Base-by-base conservation (phyloP, 1,140 invertebrate species). In the Oryctes rhinoceros region DNA sequence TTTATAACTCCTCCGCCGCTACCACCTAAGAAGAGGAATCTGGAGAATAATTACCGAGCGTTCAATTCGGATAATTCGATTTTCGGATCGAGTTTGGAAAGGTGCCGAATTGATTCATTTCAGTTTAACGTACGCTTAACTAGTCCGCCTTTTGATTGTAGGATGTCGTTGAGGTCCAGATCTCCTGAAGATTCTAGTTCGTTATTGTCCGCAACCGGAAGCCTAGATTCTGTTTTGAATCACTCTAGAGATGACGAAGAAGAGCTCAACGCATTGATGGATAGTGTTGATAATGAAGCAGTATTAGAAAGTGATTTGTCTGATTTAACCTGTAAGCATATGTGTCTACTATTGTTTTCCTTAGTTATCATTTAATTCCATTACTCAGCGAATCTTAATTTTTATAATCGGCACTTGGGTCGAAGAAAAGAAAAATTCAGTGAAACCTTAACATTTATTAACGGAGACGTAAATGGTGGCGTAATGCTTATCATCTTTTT, bases 221-320 rank as follows among this genome's bases (percentile, higher is more conserved):
- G 94, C 80, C 88, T 96, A 81, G 95, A 96, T 87, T 96, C 95
- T 0, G 94, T 95, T 84, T 86, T 96, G 76, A 96, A 96, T 88
- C 93, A 94, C 80, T 95, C 94, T 6, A 91, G 93, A 75, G 90
- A 91, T 83, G 92, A 93, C 82, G 94, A 95, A 84, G 90, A 91
- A 83, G 92, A 93, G 88, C 90, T 92, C 49, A 89, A 90, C 83
- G 92, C 87, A 82, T 90, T 92, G 78, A 91, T 92, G 88, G 92
- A 92, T 39, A 88, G 88, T 53, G 86, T 87, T 37, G 88, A 88
- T 80, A 82, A 80, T 71, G 85, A 86, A 49, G 82, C 81, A 9
- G 74, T 80, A 13, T 83, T 87, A 65, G 86, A 88, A 47, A 86
- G 84, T 80, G 86, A 86, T 81, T 80, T 85, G 44, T 85, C 86